Base-by-base conservation (phyloP, 2,113 vertebrate species). In the Heterocephalus glaber region DNA sequence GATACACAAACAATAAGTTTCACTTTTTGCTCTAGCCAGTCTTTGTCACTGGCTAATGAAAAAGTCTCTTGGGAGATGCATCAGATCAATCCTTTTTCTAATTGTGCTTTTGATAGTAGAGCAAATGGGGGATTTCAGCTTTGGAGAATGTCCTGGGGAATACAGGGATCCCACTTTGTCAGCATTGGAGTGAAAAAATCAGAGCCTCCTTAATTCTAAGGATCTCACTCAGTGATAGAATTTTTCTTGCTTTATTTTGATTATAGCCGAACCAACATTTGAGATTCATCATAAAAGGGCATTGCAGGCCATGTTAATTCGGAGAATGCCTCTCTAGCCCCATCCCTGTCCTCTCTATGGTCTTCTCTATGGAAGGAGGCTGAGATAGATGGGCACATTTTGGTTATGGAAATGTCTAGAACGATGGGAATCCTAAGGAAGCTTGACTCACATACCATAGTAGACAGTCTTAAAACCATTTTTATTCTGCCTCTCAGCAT, bases 401-500 rank as follows among this genome's bases (percentile, higher is more conserved):
- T 54, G 19, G 60, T 33, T 72, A 60, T 4, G 28, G 49, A 79
- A 86, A 13, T 79, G 20, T 86, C 70, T 74, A 54, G 82, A 86
- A 81, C 44, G 4, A 11, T 30, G 13, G 38, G 41, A 76, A 60
- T 38, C 8, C 33, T 76, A 38, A 89, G 33, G 41, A 91, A 92
- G 61, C 49, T 84, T 26, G 85, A 84, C 38, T 65, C 54, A 35
- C 38, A 61, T 52, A 56, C n/a, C 7, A 3, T 7, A 28, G 72
- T 44, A 85, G 79, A 89, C 41, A 80, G 65, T 80, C 86, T 95
- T 83, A 92, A 97, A 97, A 93, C 63, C 89, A 63, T 63, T 96
- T 97, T 97, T 97, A 97, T 97, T 97, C 76, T 87, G 92, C 86
- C 83, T 95, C 91, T 94, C 86, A 94, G 83, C 61, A 92, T 96